Base-by-base conservation (phyloP, 2,888 invertebrate species). In the Eudasyphora cyanicolor region DNA sequence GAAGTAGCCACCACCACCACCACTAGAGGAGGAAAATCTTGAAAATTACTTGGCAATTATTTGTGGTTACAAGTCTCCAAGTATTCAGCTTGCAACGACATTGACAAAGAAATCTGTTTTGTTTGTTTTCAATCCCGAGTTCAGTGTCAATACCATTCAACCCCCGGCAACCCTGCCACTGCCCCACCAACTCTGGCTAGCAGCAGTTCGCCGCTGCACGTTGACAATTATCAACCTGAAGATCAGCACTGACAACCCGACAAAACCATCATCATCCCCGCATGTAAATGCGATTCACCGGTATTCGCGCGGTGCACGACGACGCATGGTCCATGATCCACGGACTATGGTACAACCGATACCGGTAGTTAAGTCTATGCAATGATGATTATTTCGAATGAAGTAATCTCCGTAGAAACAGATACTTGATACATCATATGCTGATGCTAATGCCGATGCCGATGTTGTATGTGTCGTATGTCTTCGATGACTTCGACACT, bases 101-200 rank as follows among this genome's bases (percentile, higher is more conserved):
- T 5, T 14, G 14, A 60, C 67, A 38, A 42, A 24, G 57, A 82
- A 78, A 82, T 75, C 14, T n/a, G 29, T 78, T 82, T 32, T 76
- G 27, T 73, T 75, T 75, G 21, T 38, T 8, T 64, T 67, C 38
- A 24, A 49, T 69, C 49, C 69, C n/a, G 69, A 76, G 73, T 76
- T 76, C 79, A 82, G 57, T 82, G 82, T 82, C 82, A 82, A 79
- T 79, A 79, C 57, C 82, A 67, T 32, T 27, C 67, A 67, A 67
- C 8, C n/a, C n/a, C n/a, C 21, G 62, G 64, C 21, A 17, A 19
- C n/a, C n/a, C n/a, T n/a, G n/a, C n/a, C n/a, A n/a, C n/a, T n/a
- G n/a, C n/a, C n/a, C n/a, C n/a, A n/a, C n/a, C n/a, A n/a, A n/a
- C n/a, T n/a, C n/a, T n/a, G n/a, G n/a, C n/a, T 1, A 69, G 70